Evolutionary conservation across 2,113 vertebrate species (phyloP), one percentile per base, ranked within the genome.

Genomic region (Oncorhynchus gorbuscha): DNA sequence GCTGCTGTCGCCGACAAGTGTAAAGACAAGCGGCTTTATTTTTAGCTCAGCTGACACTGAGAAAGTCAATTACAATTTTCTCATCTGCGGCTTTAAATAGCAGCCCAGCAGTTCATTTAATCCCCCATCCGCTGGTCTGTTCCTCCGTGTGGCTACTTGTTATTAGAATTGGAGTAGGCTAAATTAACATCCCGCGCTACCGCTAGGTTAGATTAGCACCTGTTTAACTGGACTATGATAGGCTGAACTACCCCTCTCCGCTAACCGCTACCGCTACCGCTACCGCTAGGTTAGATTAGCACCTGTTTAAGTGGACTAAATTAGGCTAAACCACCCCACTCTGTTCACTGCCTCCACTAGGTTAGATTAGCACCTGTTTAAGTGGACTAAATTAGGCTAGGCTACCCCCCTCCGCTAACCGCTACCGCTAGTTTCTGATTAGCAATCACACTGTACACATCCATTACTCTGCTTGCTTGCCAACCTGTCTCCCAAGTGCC

Each of bases 71-170:
- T 78, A 61, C 26, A 39, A 59, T 20, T 62, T 55, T 69, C 30
- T 48, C 59, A 35, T 83, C n/a, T 69, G 68, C 45, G 16, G 20
- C 64, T 70, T 73, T 58, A 72, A 75, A 72, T 77, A 75, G 68
- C 61, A 35, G n/a, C 51, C 35, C 65, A 14, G 72, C 68, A 24
- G 67, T 68, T 73, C 28, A 66, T 66, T 22, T 69, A 67, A 68
- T 67, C 71, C 55, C n/a, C 26, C 39, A 35, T 24, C 58, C 12
- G 8, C 7, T 26, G 32, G 13, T 48, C 51, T 20, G 24, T 32
- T 26, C 18, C 26, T 49, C 22, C 35, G 2, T 48, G 14, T 49
- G 35, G 20, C 28, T 69, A 26, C 58, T 51, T 61, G 74, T 51
- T 75, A 45, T 55, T 18, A 55, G 18, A 58, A 35, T 8, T n/a